Evolutionary conservation across 2,888 invertebrate species (phyloP).

Genomic region (Callimorpha dominula): DNA sequence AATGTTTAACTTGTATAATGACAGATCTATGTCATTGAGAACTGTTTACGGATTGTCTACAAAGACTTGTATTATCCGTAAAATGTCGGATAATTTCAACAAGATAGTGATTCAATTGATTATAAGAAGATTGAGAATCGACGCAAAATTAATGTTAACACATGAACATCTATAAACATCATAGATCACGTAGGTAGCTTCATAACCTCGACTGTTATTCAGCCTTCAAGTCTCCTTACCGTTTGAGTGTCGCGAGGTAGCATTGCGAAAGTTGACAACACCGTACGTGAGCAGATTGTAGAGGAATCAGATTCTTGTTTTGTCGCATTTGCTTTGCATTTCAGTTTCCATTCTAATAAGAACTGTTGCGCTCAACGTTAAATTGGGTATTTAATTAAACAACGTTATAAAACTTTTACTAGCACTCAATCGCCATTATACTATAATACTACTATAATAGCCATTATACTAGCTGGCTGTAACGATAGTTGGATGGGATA

Average conservation of each 20-base stretch:
- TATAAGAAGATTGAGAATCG: not conserved
- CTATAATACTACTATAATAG: too few relatives aligned
- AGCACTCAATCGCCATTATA: slow-evolving; percentile 48
- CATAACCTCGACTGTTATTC: slow-evolving; percentile 68
- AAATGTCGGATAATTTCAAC: not conserved
- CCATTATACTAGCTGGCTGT: slow-evolving; percentile 49
- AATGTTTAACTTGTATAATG: not conserved
- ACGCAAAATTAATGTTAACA: slow-evolving; percentile 19
- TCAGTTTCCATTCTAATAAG: slow-evolving; percentile 70
- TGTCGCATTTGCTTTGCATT: slow-evolving; percentile 67
- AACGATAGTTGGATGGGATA: slow-evolving; percentile 55
- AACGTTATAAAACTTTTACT: slow-evolving; percentile 55
- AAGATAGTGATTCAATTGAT: not conserved
- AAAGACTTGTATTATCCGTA: not conserved
- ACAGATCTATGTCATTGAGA: too few relatives aligned
- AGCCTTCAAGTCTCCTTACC: slow-evolving; percentile 81
- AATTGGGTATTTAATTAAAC: slow-evolving; percentile 53
- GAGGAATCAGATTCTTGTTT: slow-evolving; percentile 72
- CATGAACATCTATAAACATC: slow-evolving; percentile 42
- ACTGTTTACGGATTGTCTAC: not conserved
- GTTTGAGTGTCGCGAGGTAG: slow-evolving; percentile 79
- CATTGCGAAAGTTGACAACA: slow-evolving; percentile 85
- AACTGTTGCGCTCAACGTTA: slow-evolving; percentile 49
- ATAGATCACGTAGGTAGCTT: slow-evolving; percentile 65
- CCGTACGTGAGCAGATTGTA: slow-evolving; percentile 79